A percentile compares a stretch with the other conserved stretches of the same genome.
Conservation (phyloP, 2,888 invertebrate species). For the Drosophila prolongata region DNA sequence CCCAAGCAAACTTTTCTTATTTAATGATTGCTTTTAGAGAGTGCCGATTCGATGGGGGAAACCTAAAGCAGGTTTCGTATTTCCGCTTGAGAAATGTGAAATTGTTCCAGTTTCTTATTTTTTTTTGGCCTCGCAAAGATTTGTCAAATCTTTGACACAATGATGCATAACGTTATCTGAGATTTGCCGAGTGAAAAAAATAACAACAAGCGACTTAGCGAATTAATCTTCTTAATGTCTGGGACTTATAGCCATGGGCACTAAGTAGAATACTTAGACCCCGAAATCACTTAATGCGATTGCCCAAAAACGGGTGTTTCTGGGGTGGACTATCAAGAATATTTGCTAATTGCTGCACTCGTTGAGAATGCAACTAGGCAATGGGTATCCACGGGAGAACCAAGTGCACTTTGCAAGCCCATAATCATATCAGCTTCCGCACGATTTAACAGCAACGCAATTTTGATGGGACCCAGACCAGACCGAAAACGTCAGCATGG, state of each 20-base stretch:
- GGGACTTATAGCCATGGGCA: constrained; percentile 46
- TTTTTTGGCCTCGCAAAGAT: constrained; percentile 47
- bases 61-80: constrained; percentile 66
- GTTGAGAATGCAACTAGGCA: constrained; percentile 29
- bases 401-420: constrained; percentile 51
- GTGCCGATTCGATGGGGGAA: constrained; percentile 61
- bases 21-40: constrained; percentile 70
- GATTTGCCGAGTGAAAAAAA: constrained; percentile 51
- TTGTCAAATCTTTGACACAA: constrained; percentile 79
- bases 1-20: constrained; percentile 57
- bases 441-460: constrained; percentile 82
- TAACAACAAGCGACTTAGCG: constrained; percentile 60
- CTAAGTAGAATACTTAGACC: constrained; percentile 59
- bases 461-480: constrained; percentile 34
- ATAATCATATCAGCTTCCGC: constrained; percentile 84
- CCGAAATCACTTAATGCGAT: constrained; percentile 72
- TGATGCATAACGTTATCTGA: constrained; percentile 78
- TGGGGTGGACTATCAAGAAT: constrained; percentile 28
- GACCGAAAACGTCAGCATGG: constrained; percentile 51
- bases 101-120: constrained; percentile 59
- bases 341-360: constrained; percentile 60
- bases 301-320: constrained; percentile 32
- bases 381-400: not conserved
- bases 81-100: constrained; percentile 62
- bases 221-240: constrained; percentile 82